These are phyloP conservation scores for Lagria hirta DNA, from an alignment of 2,888 invertebrate genomes.

Conservation along the genomic window DNA sequence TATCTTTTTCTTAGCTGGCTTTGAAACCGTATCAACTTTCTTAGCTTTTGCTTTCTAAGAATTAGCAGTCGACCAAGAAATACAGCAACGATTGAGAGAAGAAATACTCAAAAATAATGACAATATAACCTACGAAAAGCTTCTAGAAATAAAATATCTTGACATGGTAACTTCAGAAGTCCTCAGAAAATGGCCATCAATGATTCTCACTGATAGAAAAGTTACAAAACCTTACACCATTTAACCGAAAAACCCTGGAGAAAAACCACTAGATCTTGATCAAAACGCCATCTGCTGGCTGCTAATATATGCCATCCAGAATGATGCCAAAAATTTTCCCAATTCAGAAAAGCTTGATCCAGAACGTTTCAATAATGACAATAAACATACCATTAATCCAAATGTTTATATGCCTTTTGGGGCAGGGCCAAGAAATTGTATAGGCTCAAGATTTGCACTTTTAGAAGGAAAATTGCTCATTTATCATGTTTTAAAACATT, in stretches of 20 bases:
- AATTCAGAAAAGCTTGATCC: constrained; percentile 45
- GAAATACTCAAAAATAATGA: constrained; percentile 44
- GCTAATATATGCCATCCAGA: constrained; percentile 39
- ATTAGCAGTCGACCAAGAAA: constrained; percentile 58
- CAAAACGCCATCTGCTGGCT: constrained; percentile 43
- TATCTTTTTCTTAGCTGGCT: constrained; percentile 57
- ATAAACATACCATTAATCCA: constrained; percentile 55
- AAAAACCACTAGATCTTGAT: constrained; percentile 31
- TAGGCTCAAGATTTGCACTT: constrained; percentile 54
- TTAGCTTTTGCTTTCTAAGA: constrained; percentile 58
- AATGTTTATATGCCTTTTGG: constrained; percentile 49
- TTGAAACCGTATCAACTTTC: constrained; percentile 52
- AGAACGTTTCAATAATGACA: constrained; percentile 49
- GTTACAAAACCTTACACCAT: constrained; percentile 16
- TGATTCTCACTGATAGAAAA: constrained; percentile 51
- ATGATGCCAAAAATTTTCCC: constrained; percentile 39
- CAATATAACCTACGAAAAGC: constrained; percentile 50
- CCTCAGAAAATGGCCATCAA: constrained; percentile 56
- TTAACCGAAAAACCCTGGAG: no score
- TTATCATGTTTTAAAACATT: constrained; percentile 30
- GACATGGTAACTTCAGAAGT: constrained; percentile 56
- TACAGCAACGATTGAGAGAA: constrained; percentile 45
- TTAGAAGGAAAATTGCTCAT: constrained; percentile 33
- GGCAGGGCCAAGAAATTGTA: constrained; percentile 64
- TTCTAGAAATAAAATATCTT: constrained; percentile 56